Evolutionary conservation across 2,113 vertebrate species (phyloP).

Genomic region (Poeciliopsis occidentalis): DNA sequence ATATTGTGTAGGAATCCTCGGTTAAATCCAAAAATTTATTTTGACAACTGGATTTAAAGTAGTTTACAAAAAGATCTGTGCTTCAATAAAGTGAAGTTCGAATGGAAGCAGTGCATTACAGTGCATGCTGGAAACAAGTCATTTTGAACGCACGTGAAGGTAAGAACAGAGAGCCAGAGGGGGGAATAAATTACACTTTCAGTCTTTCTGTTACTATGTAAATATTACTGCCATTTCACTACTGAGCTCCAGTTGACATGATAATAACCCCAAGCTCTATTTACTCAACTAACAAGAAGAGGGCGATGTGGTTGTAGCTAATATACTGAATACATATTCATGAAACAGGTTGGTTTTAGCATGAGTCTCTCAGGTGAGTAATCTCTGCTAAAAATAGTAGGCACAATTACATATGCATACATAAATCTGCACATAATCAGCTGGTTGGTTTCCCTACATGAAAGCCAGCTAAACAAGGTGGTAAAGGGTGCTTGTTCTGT

Average conservation of each 20-base stretch:
- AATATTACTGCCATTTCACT: neutral
- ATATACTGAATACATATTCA: slow-evolving; percentile 60
- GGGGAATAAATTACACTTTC: neutral
- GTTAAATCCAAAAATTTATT: neutral
- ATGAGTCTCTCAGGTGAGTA: slow-evolving; percentile 64
- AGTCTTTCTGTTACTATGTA: neutral
- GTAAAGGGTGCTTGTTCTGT: slow-evolving; percentile 37
- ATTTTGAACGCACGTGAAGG: slow-evolving; percentile 15
- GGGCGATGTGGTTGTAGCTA: slow-evolving; percentile 1
- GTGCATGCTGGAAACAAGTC: neutral
- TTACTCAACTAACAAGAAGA: slow-evolving; percentile 21
- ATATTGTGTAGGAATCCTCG: no score
- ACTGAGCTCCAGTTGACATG: slow-evolving; percentile 7
- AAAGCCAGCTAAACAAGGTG: slow-evolving; percentile 33
- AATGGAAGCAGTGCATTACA: slow-evolving; percentile 13
- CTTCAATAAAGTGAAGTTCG: slow-evolving; percentile 6
- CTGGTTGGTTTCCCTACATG: slow-evolving; percentile 41
- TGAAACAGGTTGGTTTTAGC: slow-evolving; percentile 37
- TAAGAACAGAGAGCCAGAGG: slow-evolving; percentile 6
- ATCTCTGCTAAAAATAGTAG: slow-evolving; percentile 54
- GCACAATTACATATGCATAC: slow-evolving; percentile 51
- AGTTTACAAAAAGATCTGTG: slow-evolving; percentile 28
- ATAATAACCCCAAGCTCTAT: slow-evolving; percentile 35
- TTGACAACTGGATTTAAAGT: slow-evolving; percentile 32
- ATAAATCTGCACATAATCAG: slow-evolving; percentile 60